Percentiles rank a stretch among this genome's conserved stretches.
Conservation (phyloP, 1,140 invertebrate species). For the Aphelinus atriplicis region DNA sequence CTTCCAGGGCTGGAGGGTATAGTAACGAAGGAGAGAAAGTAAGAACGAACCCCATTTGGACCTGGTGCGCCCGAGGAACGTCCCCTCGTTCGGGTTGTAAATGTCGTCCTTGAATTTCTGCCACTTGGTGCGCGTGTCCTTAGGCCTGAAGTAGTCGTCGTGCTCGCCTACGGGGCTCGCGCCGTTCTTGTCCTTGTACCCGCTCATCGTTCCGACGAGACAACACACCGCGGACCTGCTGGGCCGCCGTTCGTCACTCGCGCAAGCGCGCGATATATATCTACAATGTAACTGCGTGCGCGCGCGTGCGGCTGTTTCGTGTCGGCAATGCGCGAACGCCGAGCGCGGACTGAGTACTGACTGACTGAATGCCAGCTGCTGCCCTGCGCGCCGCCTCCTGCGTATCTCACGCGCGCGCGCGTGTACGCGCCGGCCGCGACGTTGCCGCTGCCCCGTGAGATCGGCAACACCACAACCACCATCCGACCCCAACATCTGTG, state of each 20-base stretch:
- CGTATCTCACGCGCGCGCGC: constrained; percentile 8
- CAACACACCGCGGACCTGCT: constrained; percentile 15
- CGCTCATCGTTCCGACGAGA: constrained; percentile 43
- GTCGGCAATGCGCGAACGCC: constrained; percentile 13
- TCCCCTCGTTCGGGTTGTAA: constrained; percentile 75
- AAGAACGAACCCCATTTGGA: constrained; percentile 74
- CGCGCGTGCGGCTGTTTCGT: too few relatives aligned
- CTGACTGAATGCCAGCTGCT: too few relatives aligned
- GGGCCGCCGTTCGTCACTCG: too few relatives aligned
- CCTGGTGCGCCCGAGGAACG: constrained; percentile 74
- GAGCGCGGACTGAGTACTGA: background rate
- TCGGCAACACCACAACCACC: background rate
- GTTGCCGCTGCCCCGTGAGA: background rate
- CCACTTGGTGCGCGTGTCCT: constrained; percentile 67
- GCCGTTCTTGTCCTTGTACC: constrained; percentile 51
- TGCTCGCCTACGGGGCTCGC: constrained; percentile 60
- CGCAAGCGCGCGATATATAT: too few relatives aligned
- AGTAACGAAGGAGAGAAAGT: background rate
- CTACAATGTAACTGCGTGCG: too few relatives aligned
- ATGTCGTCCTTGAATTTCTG: constrained; percentile 69
- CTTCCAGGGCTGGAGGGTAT: background rate
- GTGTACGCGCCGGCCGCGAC: constrained; percentile 5
- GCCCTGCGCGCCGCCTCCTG: too few relatives aligned
- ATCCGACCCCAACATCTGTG: too few relatives aligned
- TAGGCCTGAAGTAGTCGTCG: constrained; percentile 65